Conservation (phyloP, 1,140 invertebrate genomes). For the Camponotus vicinus region DNA sequence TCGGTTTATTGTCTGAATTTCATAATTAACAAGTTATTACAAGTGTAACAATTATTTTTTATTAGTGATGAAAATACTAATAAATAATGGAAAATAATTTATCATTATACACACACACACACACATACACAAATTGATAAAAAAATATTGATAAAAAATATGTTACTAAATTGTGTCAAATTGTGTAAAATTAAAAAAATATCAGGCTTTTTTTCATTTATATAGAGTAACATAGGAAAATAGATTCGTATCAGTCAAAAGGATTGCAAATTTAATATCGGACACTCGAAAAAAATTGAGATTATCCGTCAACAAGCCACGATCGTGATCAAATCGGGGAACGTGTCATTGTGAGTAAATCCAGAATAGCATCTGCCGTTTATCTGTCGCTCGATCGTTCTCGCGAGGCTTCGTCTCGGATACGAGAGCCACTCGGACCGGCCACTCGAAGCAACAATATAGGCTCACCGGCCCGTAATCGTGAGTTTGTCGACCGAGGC, state of each 20-base stretch:
- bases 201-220: too few species aligned
- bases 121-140: neutral
- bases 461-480: slow-evolving; percentile 60
- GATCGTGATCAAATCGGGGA: slow-evolving; percentile 51
- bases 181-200: slow-evolving; percentile 16
- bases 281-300: slow-evolving; percentile 13
- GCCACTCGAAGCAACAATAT: slow-evolving; percentile 70
- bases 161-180: slow-evolving; percentile 13
- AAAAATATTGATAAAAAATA: neutral
- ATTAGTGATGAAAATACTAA: slow-evolving; percentile 20
- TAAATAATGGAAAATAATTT: neutral
- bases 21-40: too few species aligned
- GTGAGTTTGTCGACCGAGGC: slow-evolving; percentile 54
- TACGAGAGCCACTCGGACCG: slow-evolving; percentile 64
- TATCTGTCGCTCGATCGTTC: slow-evolving; percentile 67
- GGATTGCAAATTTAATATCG: neutral
- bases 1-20: neutral
- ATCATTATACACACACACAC: too few species aligned
- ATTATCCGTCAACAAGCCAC: slow-evolving; percentile 54
- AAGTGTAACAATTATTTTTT: neutral
- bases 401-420: slow-evolving; percentile 65
- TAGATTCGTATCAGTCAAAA: neutral
- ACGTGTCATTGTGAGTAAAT: slow-evolving; percentile 42
- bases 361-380: slow-evolving; percentile 65
- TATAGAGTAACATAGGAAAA: neutral